Evolutionary conservation across 2,797 vertebrate species (phyloP), one percentile per base, ranked within the genome.

Genomic region (Labeo calbasu): DNA sequence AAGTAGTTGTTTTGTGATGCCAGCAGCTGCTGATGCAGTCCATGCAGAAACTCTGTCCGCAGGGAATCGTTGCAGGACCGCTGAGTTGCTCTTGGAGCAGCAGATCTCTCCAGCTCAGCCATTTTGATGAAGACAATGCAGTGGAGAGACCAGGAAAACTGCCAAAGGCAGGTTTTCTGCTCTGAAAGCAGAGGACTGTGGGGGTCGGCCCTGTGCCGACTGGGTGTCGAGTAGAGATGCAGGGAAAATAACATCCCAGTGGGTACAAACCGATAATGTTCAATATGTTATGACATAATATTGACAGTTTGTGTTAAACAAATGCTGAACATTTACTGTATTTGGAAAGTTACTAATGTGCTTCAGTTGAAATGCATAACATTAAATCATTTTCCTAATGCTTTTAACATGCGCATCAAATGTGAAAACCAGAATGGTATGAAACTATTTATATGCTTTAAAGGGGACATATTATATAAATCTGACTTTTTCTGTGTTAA

Each of bases 1-100:
- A 23, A 55, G 5, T 11, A 4, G 10, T 12, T 40, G 28, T 15
- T 70, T 40, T 57, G 51, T 83, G 15, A 86, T 92, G 89, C 89
- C 91, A 92, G 86, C 86, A 90, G 7, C 79, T 65, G 21, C 89
- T 88, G 57, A 92, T 90, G 86, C 92, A 93, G n/a, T 57, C 40
- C 88, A 90, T 89, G 80, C 91, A 93, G 87, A 92, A 93, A 84
- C 90, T 92, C 80, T 93, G 92, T 7, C 92, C 89, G 0, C 92
- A 92, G 63, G 89, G 86, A 0, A 91, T 92, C 28, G 90, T 91
- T 81, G 70, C 70, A 53, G 83, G 70, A 75, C 69, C 46, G 72
- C 57, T 75, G 83, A 79, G 68, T 23, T 84, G 59, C 53, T 84
- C 28, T 12, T 65, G n/a, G 19, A 65, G 70, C n/a, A 75, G 70